These are phyloP conservation scores for Spinus pinus DNA, from an alignment of 2,797 vertebrate genomes.

Conservation along the genomic window DNA sequence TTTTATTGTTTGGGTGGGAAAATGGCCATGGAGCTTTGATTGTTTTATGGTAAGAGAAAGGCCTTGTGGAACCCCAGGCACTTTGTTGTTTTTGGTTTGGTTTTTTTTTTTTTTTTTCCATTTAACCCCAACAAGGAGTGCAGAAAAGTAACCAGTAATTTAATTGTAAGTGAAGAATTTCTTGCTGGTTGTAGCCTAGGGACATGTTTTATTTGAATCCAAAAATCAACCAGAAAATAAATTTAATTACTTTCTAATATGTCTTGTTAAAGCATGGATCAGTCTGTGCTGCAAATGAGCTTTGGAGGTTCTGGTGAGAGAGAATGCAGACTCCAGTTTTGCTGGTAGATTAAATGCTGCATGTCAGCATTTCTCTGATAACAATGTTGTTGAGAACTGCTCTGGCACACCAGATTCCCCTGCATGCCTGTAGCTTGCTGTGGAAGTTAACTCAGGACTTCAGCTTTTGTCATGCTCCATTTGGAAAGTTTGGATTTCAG, in stretches of 20 bases:
- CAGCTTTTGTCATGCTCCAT: conserved; percentile 1
- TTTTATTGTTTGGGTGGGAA: conserved; percentile 47
- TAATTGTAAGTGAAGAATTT: conserved; percentile 43
- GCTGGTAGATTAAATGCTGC: not conserved
- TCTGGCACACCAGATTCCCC: not conserved
- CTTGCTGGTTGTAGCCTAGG: conserved; percentile 32
- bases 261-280: conserved; percentile 7
- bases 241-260: conserved; percentile 52
- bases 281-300: not conserved
- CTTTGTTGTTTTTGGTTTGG: not conserved
- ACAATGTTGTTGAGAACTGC: not conserved
- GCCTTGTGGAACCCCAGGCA: conserved; percentile 25
- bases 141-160: conserved; percentile 47
- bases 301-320: not conserved
- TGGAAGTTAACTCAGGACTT: not conserved
- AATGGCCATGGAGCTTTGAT: conserved; percentile 5
- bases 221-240: conserved; percentile 58
- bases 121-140: conserved; percentile 45
- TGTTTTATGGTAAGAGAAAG: conserved; percentile 51
- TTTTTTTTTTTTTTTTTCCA: not conserved
- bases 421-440: not conserved
- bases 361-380: conserved; percentile 16
- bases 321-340: not conserved
- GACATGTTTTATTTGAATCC: conserved; percentile 3
- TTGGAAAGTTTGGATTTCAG: conserved; percentile 8